These are phyloP conservation scores for Indicator maculatus DNA, from an alignment of 2,113 vertebrate genomes.

Conservation along the genomic window DNA sequence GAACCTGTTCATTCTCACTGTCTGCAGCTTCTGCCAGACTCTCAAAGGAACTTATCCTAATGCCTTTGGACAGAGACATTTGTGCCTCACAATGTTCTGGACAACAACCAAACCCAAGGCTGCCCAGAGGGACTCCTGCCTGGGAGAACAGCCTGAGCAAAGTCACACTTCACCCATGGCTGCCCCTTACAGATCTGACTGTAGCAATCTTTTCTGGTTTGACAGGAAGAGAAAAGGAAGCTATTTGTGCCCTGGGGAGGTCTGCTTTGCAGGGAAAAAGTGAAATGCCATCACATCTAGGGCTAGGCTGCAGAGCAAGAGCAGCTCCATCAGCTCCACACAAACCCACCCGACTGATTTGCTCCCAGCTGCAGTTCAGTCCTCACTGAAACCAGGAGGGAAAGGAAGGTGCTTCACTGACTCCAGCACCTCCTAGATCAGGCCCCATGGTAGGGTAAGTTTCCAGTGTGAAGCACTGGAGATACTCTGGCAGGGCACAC, in stretches of 20 bases:
- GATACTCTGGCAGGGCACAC: constrained; percentile 21
- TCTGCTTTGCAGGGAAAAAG: background rate
- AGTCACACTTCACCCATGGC: background rate
- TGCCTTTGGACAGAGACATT: background rate
- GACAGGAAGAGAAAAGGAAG: background rate
- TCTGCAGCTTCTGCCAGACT: background rate
- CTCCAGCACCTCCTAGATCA: constrained; percentile 1
- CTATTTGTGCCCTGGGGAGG: background rate
- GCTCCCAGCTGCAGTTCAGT: background rate
- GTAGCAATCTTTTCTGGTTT: background rate
- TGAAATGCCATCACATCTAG: background rate
- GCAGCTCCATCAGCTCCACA: background rate
- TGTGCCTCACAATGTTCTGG: background rate
- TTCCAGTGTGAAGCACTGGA: background rate
- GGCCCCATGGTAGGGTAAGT: background rate
- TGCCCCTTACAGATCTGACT: background rate
- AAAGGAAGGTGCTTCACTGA: background rate
- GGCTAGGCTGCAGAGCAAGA: background rate
- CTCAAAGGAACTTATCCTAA: background rate
- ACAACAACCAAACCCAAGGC: background rate
- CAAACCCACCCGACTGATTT: background rate
- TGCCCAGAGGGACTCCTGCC: background rate
- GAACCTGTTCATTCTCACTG: background rate
- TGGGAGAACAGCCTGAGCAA: background rate
- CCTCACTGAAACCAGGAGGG: background rate